Conservation (phyloP, 2,888 invertebrate species). For the Erynnis tages region DNA sequence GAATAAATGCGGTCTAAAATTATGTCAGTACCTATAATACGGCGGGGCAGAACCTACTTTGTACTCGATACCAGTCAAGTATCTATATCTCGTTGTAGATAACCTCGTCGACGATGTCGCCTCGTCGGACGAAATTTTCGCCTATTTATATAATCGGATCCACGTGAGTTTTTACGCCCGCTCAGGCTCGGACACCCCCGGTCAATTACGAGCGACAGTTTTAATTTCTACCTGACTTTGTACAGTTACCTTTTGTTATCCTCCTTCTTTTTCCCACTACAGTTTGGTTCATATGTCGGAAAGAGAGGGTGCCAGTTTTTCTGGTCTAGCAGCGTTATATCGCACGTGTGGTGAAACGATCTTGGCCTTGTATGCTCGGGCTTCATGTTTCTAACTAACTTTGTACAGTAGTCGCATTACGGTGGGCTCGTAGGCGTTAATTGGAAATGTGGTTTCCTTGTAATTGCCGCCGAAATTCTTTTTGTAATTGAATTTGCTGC, state of each 20-base stretch:
- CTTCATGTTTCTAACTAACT: constrained; percentile 31
- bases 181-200: neutral
- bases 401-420: constrained; percentile 7
- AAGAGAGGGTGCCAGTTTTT: constrained; percentile 12
- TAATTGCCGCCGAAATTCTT: no score
- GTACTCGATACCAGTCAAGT: no score
- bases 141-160: constrained; percentile 20
- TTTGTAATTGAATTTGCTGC: neutral
- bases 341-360: constrained; percentile 35
- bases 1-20: no score
- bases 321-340: constrained; percentile 29
- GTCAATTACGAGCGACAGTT: neutral
- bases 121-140: neutral
- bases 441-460: constrained; percentile 4
- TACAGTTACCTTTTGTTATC: constrained; percentile 10
- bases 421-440: constrained; percentile 1
- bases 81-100: no score
- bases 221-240: constrained; percentile 13
- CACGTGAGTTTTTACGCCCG: constrained; percentile 15
- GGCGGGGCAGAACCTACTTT: no score
- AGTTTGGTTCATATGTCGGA: neutral
- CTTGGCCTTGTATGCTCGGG: constrained; percentile 41
- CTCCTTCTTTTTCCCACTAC: constrained; percentile 3
- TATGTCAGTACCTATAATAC: no score
- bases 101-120: neutral